phyloP scores from a whole-genome alignment of 2,888 invertebrate species.

The Andrena hattorfiana region DNA sequence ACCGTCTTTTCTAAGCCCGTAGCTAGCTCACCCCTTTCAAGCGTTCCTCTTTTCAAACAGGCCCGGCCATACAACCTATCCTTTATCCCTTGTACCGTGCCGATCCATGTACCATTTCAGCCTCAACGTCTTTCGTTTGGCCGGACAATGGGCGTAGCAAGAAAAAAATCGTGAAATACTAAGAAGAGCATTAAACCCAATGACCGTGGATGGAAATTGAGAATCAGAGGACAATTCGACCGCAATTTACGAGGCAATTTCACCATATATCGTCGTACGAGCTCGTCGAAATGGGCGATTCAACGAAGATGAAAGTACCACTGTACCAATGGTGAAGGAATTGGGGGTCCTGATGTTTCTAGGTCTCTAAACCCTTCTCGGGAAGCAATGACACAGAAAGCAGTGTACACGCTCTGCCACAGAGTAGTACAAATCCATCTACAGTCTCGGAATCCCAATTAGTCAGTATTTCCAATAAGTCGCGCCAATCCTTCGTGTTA shows the following conservation, averaged over 20 bases:
- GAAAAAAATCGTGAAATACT: conserved; percentile 24
- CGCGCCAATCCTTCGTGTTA: background rate
- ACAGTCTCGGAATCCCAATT: background rate
- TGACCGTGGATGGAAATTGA: conserved; percentile 16
- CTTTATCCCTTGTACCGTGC: conserved; percentile 24
- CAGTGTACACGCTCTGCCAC: too few relatives aligned
- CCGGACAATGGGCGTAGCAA: conserved; percentile 29
- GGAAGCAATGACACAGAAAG: too few relatives aligned
- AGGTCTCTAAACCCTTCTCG: too few relatives aligned
- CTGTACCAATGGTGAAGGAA: too few relatives aligned
- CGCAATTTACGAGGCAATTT: conserved; percentile 11
- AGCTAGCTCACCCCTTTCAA: conserved; percentile 47
- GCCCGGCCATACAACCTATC: conserved; percentile 36
- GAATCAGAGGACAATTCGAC: conserved; percentile 31
- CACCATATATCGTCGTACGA: background rate
- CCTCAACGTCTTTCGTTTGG: conserved; percentile 47
- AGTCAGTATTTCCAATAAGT: background rate
- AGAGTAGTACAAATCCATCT: too few relatives aligned
- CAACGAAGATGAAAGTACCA: background rate
- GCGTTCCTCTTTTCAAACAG: conserved; percentile 49
- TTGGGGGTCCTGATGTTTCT: too few relatives aligned
- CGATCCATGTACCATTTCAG: conserved; percentile 11
- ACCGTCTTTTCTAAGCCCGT: conserved; percentile 42
- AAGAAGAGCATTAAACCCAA: conserved; percentile 33
- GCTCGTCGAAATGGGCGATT: background rate